Conservation (phyloP, 2,888 invertebrate genomes). For the Isoperla grammatica region DNA sequence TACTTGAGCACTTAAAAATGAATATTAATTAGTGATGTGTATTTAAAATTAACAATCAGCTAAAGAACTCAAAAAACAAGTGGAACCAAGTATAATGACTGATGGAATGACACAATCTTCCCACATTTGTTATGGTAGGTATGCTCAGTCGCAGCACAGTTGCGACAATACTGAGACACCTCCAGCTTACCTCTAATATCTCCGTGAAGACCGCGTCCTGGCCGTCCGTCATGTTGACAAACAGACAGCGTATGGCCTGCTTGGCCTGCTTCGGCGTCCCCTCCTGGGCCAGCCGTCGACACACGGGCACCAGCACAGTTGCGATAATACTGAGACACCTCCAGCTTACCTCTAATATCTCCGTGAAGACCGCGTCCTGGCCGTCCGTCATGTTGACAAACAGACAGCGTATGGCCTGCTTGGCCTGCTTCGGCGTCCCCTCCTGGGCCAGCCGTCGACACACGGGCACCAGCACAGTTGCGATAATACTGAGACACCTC, state of each 20-base stretch:
- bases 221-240: slow-evolving; percentile 66
- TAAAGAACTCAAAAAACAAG: too few species aligned
- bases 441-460: slow-evolving; percentile 83
- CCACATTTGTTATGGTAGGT: too few species aligned
- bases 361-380: slow-evolving; percentile 72
- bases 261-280: slow-evolving; percentile 96
- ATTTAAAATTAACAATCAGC: too few species aligned
- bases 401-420: slow-evolving; percentile 91
- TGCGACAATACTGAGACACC: too few species aligned
- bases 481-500: too few species aligned
- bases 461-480: slow-evolving; percentile 77
- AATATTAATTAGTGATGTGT: too few species aligned
- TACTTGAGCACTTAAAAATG: too few species aligned
- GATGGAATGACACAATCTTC: too few species aligned
- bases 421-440: slow-evolving; percentile 92
- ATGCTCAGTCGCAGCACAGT: too few species aligned
- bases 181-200: slow-evolving; percentile 64
- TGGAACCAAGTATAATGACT: too few species aligned
- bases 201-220: slow-evolving; percentile 75
- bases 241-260: slow-evolving; percentile 90
- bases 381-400: slow-evolving; percentile 69
- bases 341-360: slow-evolving; percentile 65
- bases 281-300: slow-evolving; percentile 80
- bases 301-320: slow-evolving; percentile 79
- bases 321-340: too few species aligned